Evolutionary conservation across 2,888 invertebrate genomes (phyloP), one percentile per base, ranked within the genome.

Genomic region (Andrena haemorrhoa): DNA sequence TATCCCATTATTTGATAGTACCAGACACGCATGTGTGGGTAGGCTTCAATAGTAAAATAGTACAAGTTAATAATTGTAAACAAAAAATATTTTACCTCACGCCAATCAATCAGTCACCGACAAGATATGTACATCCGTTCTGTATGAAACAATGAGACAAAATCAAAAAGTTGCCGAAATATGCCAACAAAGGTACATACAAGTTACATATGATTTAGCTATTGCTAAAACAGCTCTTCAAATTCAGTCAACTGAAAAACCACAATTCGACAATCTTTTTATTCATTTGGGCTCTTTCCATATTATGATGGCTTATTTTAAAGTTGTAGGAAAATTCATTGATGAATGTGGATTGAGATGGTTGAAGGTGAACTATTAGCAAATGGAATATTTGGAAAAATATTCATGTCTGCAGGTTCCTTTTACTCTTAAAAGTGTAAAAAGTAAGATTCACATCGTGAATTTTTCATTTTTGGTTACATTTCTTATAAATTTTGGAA

Each of bases 301-400:
- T n/a, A n/a, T n/a, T n/a, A n/a, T n/a, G n/a, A n/a, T n/a, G n/a
- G n/a, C n/a, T n/a, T n/a, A n/a, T n/a, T n/a, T n/a, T 20, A 53
- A 53, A 23, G 53, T 91, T 53, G 58, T 91, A 33, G 89, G 91
- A 35, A 88, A 87, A 84, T 90, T 88, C 82, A 91, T 90, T 29
- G 86, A 91, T 75, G 80, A 88, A 69, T 84, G 87, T 20, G 89
- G 88, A 23, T 53, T 41, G 49, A 71, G 7, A 85, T 87, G 84
- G 79, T 84, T 1, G 84, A 89, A 20, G 66, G 83, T 64, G 72
- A 79, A 51, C 26, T 90, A 12, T 33, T 90, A 0, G 88, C 88
- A 6, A 68, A 35, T 64, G 86, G 87, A n/a, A n/a, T n/a, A n/a
- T n/a, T n/a, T n/a, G n/a, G n/a, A n/a, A n/a, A n/a, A n/a, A n/a